A percentile compares a stretch with the other conserved stretches of the same genome.
These are phyloP conservation scores for Grallaria varia DNA, from an alignment of 2,113 vertebrate genomes.

Conservation along the genomic window DNA sequence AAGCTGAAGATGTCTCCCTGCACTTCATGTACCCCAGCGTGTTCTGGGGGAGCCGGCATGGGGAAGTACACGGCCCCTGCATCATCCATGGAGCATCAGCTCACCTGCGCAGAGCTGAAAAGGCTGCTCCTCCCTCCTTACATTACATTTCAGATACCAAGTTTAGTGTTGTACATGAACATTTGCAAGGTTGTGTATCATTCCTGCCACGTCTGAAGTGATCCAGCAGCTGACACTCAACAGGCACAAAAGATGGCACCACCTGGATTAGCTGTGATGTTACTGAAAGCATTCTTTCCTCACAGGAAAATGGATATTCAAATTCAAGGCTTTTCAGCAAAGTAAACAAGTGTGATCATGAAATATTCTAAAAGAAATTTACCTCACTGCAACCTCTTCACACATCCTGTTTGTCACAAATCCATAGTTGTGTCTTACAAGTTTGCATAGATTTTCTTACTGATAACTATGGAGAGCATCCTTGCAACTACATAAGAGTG, in stretches of 20 bases:
- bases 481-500: neutral
- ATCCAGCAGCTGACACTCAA: neutral
- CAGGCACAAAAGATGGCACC: neutral
- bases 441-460: neutral
- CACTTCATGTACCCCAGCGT: neutral
- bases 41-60: rapidly evolving
- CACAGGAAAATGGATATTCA: neutral
- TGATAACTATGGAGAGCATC: neutral
- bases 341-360: neutral
- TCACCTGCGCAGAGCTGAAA: neutral
- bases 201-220: neutral
- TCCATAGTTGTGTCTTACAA: neutral
- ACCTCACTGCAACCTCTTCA: neutral
- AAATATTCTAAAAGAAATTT: neutral
- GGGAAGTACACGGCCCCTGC: rapidly evolving
- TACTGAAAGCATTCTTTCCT: neutral
- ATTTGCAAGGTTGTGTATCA: neutral
- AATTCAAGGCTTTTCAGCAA: neutral
- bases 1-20: neutral
- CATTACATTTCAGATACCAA: neutral
- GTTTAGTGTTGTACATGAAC: neutral
- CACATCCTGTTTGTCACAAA: neutral
- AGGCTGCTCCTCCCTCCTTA: neutral
- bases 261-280: neutral
- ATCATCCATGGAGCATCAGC: neutral